Evolutionary conservation across 2,113 vertebrate species (phyloP).

Genomic region (Thalassoma bifasciatum): DNA sequence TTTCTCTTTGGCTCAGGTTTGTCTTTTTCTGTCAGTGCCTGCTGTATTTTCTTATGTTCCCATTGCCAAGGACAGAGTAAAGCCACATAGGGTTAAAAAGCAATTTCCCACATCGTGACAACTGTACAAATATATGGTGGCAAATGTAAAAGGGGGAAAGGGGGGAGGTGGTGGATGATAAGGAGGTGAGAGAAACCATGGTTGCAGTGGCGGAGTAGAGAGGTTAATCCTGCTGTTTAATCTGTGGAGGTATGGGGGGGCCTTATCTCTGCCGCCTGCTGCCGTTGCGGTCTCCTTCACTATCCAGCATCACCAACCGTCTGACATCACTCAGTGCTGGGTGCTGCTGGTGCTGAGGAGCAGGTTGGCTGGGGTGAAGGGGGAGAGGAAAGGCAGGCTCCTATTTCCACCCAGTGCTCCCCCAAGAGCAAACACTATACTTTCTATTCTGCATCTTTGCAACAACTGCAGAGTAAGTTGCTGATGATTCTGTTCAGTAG

Average conservation of each 20-base stretch:
- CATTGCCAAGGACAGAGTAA: conserved; percentile 58
- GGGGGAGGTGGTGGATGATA: conserved; percentile 68
- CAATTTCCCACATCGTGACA: conserved; percentile 82
- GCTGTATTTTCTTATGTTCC: conserved; percentile 71
- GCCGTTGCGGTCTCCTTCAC: conserved; percentile 76
- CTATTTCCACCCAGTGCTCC: conserved; percentile 33
- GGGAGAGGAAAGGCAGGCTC: conserved; percentile 31
- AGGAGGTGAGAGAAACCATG: conserved; percentile 79
- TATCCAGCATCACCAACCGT: conserved; percentile 72
- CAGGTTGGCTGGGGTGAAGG: conserved; percentile 29
- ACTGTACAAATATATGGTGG: conserved; percentile 81
- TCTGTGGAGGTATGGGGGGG: conserved; percentile 80
- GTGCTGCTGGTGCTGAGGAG: conserved; percentile 22
- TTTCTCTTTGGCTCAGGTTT: conserved; percentile 8
- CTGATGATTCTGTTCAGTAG: conserved; percentile 42
- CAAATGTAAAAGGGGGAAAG: conserved; percentile 76
- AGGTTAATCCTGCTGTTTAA: conserved; percentile 88
- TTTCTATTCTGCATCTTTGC: conserved; percentile 17
- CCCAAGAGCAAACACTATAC: conserved; percentile 20
- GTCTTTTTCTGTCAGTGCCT: conserved; percentile 10
- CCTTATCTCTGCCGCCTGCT: conserved; percentile 84
- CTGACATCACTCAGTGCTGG: conserved; percentile 78
- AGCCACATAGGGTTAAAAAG: conserved; percentile 79
- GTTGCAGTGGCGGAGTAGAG: conserved; percentile 78
- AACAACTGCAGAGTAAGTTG: conserved; percentile 38